A percentile compares a stretch with the other conserved stretches of the same genome.
Evolutionary conservation across 2,888 invertebrate genomes (phyloP).

Genomic region (Oxyteleia sp.): DNA sequence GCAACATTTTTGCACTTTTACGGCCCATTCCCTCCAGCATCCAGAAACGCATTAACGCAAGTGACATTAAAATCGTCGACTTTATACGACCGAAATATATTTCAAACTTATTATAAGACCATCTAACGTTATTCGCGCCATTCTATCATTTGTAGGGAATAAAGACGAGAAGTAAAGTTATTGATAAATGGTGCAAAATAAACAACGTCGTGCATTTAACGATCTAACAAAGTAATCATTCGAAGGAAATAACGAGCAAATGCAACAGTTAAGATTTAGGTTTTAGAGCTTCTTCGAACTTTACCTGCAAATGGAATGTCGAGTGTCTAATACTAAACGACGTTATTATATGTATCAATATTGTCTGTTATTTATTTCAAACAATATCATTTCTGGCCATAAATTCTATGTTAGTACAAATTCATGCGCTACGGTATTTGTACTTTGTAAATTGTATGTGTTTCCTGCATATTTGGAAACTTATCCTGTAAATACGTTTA

Average conservation of each 20-base stretch:
- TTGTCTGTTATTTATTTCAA: not conserved
- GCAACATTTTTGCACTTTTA: not conserved
- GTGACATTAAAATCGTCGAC: slow-evolving; percentile 11
- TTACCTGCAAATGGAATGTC: not conserved
- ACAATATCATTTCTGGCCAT: not conserved
- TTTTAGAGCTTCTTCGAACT: slow-evolving; percentile 9
- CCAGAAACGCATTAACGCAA: too few relatives aligned
- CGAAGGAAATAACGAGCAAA: slow-evolving; percentile 24
- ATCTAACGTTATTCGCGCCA: slow-evolving; percentile 15
- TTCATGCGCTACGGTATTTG: not conserved
- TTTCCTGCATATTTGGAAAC: too few relatives aligned
- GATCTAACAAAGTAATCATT: slow-evolving; percentile 23
- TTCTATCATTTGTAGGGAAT: slow-evolving; percentile 31
- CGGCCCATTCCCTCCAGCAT: not conserved
- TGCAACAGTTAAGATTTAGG: slow-evolving; percentile 17
- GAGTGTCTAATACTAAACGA: slow-evolving; percentile 1
- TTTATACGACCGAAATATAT: slow-evolving; percentile 27
- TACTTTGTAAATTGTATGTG: not conserved
- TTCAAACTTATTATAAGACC: slow-evolving; percentile 27
- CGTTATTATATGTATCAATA: slow-evolving; percentile 6
- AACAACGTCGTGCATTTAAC: slow-evolving; percentile 16
- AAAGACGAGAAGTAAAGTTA: slow-evolving; percentile 39
- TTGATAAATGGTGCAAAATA: slow-evolving; percentile 40
- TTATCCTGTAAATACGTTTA: too few relatives aligned
- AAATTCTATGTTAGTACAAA: not conserved